phyloP scores from a whole-genome alignment of 1,140 invertebrate genomes.

The Diorhabda sublineata region DNA sequence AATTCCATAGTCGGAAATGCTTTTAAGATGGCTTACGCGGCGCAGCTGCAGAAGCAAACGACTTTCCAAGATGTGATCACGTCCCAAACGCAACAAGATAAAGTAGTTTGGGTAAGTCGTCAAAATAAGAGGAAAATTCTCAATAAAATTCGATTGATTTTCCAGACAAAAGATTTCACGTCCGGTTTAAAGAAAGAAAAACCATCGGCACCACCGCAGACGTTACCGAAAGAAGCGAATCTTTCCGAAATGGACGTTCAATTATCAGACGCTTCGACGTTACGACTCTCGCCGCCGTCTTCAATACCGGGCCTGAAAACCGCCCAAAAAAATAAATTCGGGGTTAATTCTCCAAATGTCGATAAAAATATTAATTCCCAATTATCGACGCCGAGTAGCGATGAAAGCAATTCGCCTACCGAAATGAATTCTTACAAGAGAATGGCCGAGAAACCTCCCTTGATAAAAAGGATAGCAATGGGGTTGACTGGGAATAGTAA shows the following conservation, averaged over 20 bases:
- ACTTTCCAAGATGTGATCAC: slow-evolving; percentile 51
- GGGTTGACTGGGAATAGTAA: slow-evolving; percentile 54
- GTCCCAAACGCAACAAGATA: slow-evolving; percentile 42
- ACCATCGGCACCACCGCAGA: slow-evolving; percentile 26
- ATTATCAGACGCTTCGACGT: slow-evolving; percentile 50
- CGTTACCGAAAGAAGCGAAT: slow-evolving; percentile 27
- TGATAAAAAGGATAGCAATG: slow-evolving; percentile 73
- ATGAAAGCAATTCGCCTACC: slow-evolving; percentile 83
- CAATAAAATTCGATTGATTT: not conserved
- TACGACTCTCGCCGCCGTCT: slow-evolving; percentile 51
- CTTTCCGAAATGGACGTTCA: slow-evolving; percentile 54
- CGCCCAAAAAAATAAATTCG: slow-evolving; percentile 50
- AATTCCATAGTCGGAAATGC: slow-evolving; percentile 86
- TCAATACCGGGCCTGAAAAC: slow-evolving; percentile 54
- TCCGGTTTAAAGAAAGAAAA: slow-evolving; percentile 34
- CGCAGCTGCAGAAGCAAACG: slow-evolving; percentile 68
- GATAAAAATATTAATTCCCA: slow-evolving; percentile 51
- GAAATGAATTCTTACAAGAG: slow-evolving; percentile 81
- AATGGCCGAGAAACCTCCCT: slow-evolving; percentile 73
- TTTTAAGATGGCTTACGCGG: slow-evolving; percentile 86
- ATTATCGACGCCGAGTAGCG: slow-evolving; percentile 71
- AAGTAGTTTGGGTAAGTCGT: slow-evolving; percentile 43
- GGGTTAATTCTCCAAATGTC: slow-evolving; percentile 47
- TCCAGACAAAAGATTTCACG: slow-evolving; percentile 41
- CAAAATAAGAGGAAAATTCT: too few relatives aligned